Base-by-base conservation (phyloP, 1,140 invertebrate species). In the Drosophila repleta region DNA sequence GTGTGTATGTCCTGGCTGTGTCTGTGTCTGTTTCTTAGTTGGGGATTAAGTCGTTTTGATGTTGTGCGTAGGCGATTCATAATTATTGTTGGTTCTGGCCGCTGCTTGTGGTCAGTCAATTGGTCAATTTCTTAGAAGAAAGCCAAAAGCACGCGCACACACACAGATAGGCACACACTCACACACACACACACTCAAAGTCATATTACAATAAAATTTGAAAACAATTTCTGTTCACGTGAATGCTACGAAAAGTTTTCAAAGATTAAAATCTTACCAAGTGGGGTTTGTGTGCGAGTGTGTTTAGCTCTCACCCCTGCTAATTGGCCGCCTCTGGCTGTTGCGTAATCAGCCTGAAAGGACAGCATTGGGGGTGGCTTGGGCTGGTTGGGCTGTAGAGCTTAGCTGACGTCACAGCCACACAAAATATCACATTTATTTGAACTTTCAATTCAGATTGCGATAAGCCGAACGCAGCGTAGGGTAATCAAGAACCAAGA, bases 41-140 rank as follows among this genome's bases (percentile, higher is more conserved):
- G 51, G 57, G 79, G 82, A 87, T 87, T 87, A 87, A 82, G 87
- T 88, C 82, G 82, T 87, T 87, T 82, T 87, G 82, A 87, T 87
- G 82, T 87, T 74, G 58, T 74, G 71, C 58, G 65, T 69, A 69
- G 51, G 66, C 71, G 58, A 57, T 70, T 74, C 65, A 74, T 74
- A 74, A 74, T 74, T 74, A 74, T 74, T 67, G 68, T 41, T 61
- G 56, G 52, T 51, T 39, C 61, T 80, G 77, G 78, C 45, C 61
- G 63, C 75, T 68, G 71, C 68, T 85, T 83, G 79, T 84, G 83
- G 82, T 72, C 71, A 88, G 82, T 76, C 82, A 87, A 87, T 87
- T 88, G 82, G 83, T 87, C 83, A 87, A 87, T 87, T 87, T 87
- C 83, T 79, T 79, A 88, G 71, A 78, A 87, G 82, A 82, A 85